Percentiles rank a stretch among this genome's conserved stretches.
Evolutionary conservation across 2,113 vertebrate species (phyloP).

Genomic region (Malurus melanocephalus): DNA sequence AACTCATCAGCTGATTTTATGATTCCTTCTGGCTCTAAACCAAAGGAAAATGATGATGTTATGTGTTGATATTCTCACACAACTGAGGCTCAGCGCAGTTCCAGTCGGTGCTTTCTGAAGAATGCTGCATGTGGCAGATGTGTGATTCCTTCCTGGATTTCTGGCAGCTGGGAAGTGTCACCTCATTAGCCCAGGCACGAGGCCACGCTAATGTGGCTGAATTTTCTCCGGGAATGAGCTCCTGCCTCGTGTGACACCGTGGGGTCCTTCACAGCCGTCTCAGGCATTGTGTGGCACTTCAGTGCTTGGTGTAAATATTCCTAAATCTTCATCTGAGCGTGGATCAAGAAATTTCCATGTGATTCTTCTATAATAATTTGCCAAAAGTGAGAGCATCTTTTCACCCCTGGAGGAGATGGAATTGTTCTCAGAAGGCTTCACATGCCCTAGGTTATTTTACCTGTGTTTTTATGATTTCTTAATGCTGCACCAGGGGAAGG

Average conservation of each 20-base stretch:
- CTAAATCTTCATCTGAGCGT: not conserved
- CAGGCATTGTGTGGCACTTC: not conserved
- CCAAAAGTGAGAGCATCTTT: not conserved
- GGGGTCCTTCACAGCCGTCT: not conserved
- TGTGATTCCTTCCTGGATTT: slow-evolving; percentile 17
- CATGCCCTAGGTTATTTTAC: not conserved
- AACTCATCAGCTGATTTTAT: not conserved
- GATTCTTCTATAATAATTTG: not conserved
- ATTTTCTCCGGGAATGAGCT: not conserved
- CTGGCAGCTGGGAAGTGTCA: slow-evolving; percentile 25
- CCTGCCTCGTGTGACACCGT: not conserved
- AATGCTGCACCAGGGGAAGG: not conserved
- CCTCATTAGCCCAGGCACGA: slow-evolving; percentile 16
- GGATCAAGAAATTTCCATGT: not conserved
- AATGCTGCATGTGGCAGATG: slow-evolving; percentile 3
- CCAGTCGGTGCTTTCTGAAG: not conserved
- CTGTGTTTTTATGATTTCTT: not conserved
- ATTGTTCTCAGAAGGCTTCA: not conserved
- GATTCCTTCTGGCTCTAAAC: not conserved
- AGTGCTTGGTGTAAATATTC: not conserved
- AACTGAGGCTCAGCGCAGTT: not conserved
- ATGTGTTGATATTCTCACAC: not conserved
- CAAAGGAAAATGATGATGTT: not conserved
- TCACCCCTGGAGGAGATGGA: not conserved
- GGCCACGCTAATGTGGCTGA: not conserved